Conservation (phyloP, 2,888 invertebrate species). For the Anagyrus pseudococci region DNA sequence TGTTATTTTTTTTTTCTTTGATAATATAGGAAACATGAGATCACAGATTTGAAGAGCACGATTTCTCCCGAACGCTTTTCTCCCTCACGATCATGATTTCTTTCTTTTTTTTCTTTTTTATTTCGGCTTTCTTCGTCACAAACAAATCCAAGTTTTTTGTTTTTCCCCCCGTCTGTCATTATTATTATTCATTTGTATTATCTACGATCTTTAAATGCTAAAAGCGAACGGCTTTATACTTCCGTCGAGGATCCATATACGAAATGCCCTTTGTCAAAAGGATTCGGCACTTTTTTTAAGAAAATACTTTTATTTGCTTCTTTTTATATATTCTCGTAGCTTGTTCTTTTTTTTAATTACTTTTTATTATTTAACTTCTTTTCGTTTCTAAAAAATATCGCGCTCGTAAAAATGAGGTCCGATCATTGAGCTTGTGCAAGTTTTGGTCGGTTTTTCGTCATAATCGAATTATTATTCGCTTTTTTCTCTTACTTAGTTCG, state of each 20-base stretch:
- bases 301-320: slow-evolving; percentile 8
- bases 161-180: background rate
- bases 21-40: slow-evolving; percentile 41
- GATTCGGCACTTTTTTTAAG: slow-evolving; percentile 17
- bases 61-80: slow-evolving; percentile 35
- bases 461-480: background rate
- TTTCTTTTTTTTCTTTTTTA: slow-evolving; percentile 8
- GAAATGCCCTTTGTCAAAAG: slow-evolving; percentile 31
- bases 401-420: slow-evolving; percentile 32
- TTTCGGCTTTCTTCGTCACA: background rate
- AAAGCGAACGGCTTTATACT: slow-evolving; percentile 37
- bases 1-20: slow-evolving; percentile 33
- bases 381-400: slow-evolving; percentile 30
- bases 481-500: background rate
- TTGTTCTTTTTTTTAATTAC: too few species aligned
- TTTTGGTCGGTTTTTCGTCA: slow-evolving; percentile 29
- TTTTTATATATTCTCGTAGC: background rate
- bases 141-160: background rate
- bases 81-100: slow-evolving; percentile 35
- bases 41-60: slow-evolving; percentile 41
- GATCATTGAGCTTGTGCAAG: slow-evolving; percentile 32
- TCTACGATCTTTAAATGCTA: slow-evolving; percentile 37
- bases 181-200: background rate
- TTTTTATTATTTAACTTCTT: slow-evolving; percentile 7
- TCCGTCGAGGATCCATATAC: slow-evolving; percentile 23